These are phyloP conservation scores for Osmoderma eremita DNA, from an alignment of 2,888 invertebrate genomes.

Conservation along the genomic window DNA sequence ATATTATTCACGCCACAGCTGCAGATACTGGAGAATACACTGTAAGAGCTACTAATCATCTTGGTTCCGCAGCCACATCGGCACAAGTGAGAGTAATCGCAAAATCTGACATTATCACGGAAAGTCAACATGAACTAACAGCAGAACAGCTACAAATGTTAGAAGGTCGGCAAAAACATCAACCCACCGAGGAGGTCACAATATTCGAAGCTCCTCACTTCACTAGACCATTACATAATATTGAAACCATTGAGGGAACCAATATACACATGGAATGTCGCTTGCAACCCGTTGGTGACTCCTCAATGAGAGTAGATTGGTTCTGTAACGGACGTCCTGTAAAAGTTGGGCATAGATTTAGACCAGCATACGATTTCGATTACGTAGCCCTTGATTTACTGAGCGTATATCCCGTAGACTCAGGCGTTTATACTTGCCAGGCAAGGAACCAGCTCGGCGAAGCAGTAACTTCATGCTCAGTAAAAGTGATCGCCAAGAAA, in stretches of 20 bases:
- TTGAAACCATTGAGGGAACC: slow-evolving; percentile 89
- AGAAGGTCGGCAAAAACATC: slow-evolving; percentile 80
- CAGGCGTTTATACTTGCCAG: slow-evolving; percentile 94
- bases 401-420: slow-evolving; percentile 97
- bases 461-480: slow-evolving; percentile 91
- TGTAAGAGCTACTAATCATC: slow-evolving; percentile 90
- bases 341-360: slow-evolving; percentile 91
- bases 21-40: slow-evolving; percentile 96
- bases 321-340: slow-evolving; percentile 94
- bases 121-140: slow-evolving; percentile 92
- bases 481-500: slow-evolving; percentile 88
- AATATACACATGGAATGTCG: slow-evolving; percentile 93
- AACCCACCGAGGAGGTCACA: slow-evolving; percentile 82
- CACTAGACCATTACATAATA: slow-evolving; percentile 86
- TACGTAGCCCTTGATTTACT: slow-evolving; percentile 96
- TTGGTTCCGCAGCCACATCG: slow-evolving; percentile 92
- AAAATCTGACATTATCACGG: slow-evolving; percentile 83
- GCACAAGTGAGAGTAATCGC: slow-evolving; percentile 89
- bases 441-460: slow-evolving; percentile 95
- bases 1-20: slow-evolving; percentile 93
- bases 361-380: slow-evolving; percentile 96
- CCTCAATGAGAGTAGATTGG: slow-evolving; percentile 96
- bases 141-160: slow-evolving; percentile 91
- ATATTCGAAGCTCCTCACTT: slow-evolving; percentile 89
- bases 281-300: slow-evolving; percentile 89